Base-by-base conservation (phyloP, 1,140 invertebrate genomes). In the Meteorus sp. region DNA sequence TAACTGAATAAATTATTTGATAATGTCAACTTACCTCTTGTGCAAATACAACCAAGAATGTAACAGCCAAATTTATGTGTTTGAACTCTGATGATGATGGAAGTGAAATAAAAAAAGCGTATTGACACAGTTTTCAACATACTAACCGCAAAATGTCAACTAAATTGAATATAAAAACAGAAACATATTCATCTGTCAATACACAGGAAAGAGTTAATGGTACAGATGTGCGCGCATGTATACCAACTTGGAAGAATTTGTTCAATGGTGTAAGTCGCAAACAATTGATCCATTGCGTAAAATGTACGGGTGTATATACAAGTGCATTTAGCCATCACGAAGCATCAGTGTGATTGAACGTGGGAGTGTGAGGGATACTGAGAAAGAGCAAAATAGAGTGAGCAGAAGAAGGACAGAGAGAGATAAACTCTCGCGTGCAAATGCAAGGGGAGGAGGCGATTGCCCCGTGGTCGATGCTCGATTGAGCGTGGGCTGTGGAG, bases 401-500 rank as follows among this genome's bases (percentile, higher is more conserved):
- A 56, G 48, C n/a, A n/a, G n/a, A n/a, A 37, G 20, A 22, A 23
- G 22, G 27, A 33, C 44, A 13, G 23, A 35, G 41, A 9, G 45
- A 43, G 51, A 53, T 56, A 45, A 41, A 15, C 15, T 37, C 9
- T 19, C 27, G 45, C 33, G 54, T 55, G 53, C 64, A 65, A 66
- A 68, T 69, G 67, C 63, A 64, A 67, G 67, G 58, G 53, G 56
- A n/a, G n/a, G n/a, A n/a, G n/a, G n/a, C n/a, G 51, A 59, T 65
- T 69, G 60, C 63, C 60, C 66, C 61, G 45, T 75, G 72, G 70
- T 69, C 74, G 73, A 75, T 73, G 69, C 73, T 72, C 73, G 77
- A 78, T 77, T 70, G 75, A 77, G 78, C 76, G 77, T 79, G 78
- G 75, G 77, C 72, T 78, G 77, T 70, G 71, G 76, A 72, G 70